These are phyloP conservation scores for Petrophora chlorosata DNA, from an alignment of 2,888 invertebrate species.

Conservation along the genomic window DNA sequence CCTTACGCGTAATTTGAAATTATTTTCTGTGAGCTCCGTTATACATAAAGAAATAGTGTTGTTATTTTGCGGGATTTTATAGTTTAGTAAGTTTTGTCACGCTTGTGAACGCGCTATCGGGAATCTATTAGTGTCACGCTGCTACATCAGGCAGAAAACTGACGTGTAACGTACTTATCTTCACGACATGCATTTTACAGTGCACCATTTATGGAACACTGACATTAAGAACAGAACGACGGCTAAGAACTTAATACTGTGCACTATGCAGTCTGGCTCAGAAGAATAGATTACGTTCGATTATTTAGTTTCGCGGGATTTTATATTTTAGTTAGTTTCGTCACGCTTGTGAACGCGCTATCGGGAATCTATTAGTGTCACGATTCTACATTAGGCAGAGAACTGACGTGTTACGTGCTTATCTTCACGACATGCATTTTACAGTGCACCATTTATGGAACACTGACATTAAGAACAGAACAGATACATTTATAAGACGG, in stretches of 20 bases:
- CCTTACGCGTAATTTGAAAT: too few species aligned
- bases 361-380: background rate
- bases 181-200: slow-evolving; percentile 27
- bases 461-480: background rate
- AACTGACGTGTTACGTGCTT: slow-evolving; percentile 43
- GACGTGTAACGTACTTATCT: slow-evolving; percentile 41
- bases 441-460: too few species aligned
- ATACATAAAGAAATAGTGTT: too few species aligned
- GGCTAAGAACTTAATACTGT: too few species aligned
- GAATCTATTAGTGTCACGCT: background rate
- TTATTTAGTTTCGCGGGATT: too few species aligned
- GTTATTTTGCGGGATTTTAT: too few species aligned
- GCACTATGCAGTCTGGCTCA: too few species aligned
- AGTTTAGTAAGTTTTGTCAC: background rate
- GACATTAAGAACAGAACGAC: background rate
- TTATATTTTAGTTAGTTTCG: background rate
- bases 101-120: background rate
- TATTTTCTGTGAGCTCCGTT: too few species aligned
- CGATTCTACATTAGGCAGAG: slow-evolving; percentile 8
- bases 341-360: background rate
- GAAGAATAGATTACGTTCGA: too few species aligned
- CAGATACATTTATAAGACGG: too few species aligned
- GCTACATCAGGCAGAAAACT: slow-evolving; percentile 21
- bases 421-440: slow-evolving; percentile 24
- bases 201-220: slow-evolving; percentile 9